Conservation (phyloP, 1,140 invertebrate genomes). For the Andrena cerasifolii region DNA sequence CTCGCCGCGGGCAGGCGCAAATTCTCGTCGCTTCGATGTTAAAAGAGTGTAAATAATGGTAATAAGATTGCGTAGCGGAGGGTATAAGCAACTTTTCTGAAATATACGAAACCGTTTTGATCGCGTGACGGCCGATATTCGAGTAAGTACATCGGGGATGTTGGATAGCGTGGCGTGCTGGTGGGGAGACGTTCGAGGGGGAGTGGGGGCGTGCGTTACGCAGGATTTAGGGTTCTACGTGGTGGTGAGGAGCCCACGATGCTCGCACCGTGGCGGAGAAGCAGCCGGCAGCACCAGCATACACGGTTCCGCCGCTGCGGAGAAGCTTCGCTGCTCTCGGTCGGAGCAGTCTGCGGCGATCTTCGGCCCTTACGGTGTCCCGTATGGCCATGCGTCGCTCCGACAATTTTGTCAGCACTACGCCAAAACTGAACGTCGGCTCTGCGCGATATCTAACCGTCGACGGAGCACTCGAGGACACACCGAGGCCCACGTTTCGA, state of each 20-base stretch:
- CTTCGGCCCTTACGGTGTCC: conserved; percentile 59
- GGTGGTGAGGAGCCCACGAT: conserved; percentile 55
- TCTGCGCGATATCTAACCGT: conserved; percentile 32
- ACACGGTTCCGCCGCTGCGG: conserved; percentile 55
- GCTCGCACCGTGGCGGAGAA: conserved; percentile 44
- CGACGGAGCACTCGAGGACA: not conserved
- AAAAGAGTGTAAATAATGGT: too few species aligned
- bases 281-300: conserved; percentile 37
- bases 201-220: conserved; percentile 66
- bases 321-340: conserved; percentile 52
- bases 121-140: conserved; percentile 50
- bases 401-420: conserved; percentile 26
- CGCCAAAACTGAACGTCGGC: conserved; percentile 31
- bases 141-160: conserved; percentile 53
- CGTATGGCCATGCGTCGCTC: conserved; percentile 69
- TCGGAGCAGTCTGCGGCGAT: conserved; percentile 57
- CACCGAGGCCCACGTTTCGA: not conserved
- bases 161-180: conserved; percentile 33
- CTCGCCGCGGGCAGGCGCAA: too few species aligned
- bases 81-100: conserved; percentile 14
- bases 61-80: too few species aligned
- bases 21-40: too few species aligned
- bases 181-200: conserved; percentile 50
- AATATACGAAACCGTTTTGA: conserved; percentile 11
- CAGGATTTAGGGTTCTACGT: conserved; percentile 67